Evolutionary conservation across 2,888 invertebrate species (phyloP), one percentile per base, ranked within the genome.

Genomic region (Himalopsyche japonica): DNA sequence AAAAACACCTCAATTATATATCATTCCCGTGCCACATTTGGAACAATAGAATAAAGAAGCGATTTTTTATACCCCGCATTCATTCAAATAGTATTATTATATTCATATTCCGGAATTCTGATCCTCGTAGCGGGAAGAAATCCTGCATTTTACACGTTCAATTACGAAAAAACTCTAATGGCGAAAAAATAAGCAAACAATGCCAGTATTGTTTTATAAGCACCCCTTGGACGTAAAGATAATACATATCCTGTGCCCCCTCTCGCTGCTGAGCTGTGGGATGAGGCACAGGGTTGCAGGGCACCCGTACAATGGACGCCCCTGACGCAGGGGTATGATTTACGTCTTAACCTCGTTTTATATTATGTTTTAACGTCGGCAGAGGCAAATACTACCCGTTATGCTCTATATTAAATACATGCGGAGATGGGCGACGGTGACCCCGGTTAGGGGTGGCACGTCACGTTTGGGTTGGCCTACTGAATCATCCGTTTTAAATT

Each of bases 261-360:
- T 30, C 77, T 48, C 77, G 57, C 48, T n/a, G 48, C 57, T 88
- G 88, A 86, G 88, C 88, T 88, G 87, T 87, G 89, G 86, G 30
- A 34, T 82, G 87, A 85, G 87, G 84, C 77, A 79, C 83, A 34
- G 47, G 80, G 88, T 88, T 87, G 89, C 88, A 88, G 89, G 88
- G 88, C 87, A 85, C 87, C 64, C 84, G 87, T 87, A 88, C 88
- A 88, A 88, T 88, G 86, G 85, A 83, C 86, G 88, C 89, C 90
- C 90, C 89, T 57, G 89, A 83, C 86, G 86, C 83, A 84, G 85
- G 57, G 90, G 90, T 91, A 92, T 93, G 93, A 94, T 93, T 93
- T 94, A 94, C 93, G 92, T 93, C 91, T 90, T 90, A 90, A 90
- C 90, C 90, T 90, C 92, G 90, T 91, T 92, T 91, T 92, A 92